These are phyloP conservation scores for Siderastrea siderea DNA, from an alignment of 92 coral and sea anemone species.

Conservation along the genomic window DNA sequence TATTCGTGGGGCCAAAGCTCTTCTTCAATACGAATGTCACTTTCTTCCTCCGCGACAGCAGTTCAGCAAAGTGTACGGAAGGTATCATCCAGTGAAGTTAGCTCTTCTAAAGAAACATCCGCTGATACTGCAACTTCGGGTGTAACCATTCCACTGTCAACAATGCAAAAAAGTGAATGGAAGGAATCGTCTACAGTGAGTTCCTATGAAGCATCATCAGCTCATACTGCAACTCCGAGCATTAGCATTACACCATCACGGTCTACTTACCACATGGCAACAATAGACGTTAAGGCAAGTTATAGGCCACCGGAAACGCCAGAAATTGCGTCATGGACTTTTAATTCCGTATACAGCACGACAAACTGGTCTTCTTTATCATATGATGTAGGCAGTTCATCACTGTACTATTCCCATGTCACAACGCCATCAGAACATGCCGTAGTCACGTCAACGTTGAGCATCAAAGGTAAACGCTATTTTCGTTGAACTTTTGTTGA, in stretches of 20 bases:
- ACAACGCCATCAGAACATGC: not conserved
- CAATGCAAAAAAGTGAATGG: no score
- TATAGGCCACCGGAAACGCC: not conserved
- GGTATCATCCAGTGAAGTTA: not conserved
- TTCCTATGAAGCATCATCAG: not conserved
- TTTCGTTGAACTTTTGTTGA: no score
- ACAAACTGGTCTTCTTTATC: not conserved
- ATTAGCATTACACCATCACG: not conserved
- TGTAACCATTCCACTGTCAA: no score
- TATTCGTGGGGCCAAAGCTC: constrained; percentile 1
- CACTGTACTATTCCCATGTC: not conserved
- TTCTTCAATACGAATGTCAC: not conserved
- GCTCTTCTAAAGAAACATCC: no score
- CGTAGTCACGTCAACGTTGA: not conserved
- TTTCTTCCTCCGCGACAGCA: not conserved
- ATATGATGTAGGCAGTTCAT: not conserved
- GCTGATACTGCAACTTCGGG: no score
- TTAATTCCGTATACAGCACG: not conserved
- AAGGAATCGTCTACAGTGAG: no score
- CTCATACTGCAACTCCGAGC: not conserved
- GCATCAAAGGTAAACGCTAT: not conserved
- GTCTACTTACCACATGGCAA: not conserved
- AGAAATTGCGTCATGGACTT: not conserved
- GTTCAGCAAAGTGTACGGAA: not conserved
- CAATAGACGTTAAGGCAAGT: not conserved